Percentiles rank a stretch among this genome's conserved stretches.
Conservation (phyloP, 2,797 vertebrate genomes). For the Danionella dracula region DNA sequence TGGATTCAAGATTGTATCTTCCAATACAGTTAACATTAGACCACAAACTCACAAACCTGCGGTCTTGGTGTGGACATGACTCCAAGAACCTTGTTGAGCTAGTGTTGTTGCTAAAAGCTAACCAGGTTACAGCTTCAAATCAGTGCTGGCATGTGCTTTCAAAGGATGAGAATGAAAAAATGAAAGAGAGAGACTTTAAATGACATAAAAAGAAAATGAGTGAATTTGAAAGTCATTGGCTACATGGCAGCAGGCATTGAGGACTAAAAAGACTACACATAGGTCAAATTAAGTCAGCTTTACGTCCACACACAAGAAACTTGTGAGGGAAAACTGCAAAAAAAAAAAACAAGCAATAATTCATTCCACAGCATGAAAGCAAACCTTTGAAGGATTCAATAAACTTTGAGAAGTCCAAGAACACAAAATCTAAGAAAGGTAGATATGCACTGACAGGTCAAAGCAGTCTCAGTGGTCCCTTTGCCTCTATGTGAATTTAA, state of each 20-base stretch:
- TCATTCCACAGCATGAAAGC: background rate
- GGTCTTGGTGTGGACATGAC: too few relatives aligned
- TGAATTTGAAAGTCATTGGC: conserved; percentile 1
- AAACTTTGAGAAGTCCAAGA: background rate
- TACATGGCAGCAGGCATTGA: conserved; percentile 5
- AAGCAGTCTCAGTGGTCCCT: background rate
- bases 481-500: background rate
- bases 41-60: too few relatives aligned
- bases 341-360: background rate
- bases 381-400: background rate
- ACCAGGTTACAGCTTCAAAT: too few relatives aligned
- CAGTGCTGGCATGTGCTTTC: background rate
- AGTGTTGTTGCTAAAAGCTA: too few relatives aligned
- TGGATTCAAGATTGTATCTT: too few relatives aligned
- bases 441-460: conserved; percentile 5
- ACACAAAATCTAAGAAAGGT: background rate
- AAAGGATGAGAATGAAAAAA: background rate
- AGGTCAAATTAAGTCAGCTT: conserved; percentile 1
- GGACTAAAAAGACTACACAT: conserved; percentile 14
- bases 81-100: too few relatives aligned
- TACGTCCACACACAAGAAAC: background rate
- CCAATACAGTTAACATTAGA: too few relatives aligned
- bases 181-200: background rate
- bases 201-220: background rate
- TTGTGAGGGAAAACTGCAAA: background rate